These are phyloP conservation scores for Caenorhabditis brenneri DNA, from an alignment of 1,140 invertebrate genomes.

Conservation along the genomic window DNA sequence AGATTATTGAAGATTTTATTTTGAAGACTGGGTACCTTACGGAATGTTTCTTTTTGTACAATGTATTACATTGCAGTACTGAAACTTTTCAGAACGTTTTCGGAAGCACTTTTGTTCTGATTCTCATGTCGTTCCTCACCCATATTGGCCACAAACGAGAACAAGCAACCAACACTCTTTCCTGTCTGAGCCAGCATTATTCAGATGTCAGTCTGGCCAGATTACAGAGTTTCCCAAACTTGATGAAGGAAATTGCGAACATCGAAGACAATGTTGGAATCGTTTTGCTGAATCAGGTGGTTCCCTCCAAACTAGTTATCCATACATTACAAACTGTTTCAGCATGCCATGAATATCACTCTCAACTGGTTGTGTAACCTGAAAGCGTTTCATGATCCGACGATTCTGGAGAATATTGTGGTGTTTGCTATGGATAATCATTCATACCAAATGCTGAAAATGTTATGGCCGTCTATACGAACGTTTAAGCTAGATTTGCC, in stretches of 20 bases:
- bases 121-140: conserved; percentile 22
- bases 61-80: too few relatives aligned
- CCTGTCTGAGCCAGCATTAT: conserved; percentile 16
- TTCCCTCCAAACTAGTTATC: not conserved
- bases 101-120: conserved; percentile 11
- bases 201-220: conserved; percentile 19
- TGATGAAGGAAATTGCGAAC: not conserved
- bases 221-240: conserved; percentile 15
- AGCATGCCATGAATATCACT: conserved; percentile 38
- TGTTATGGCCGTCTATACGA: not conserved
- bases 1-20: not conserved
- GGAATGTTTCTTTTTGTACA: too few relatives aligned
- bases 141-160: conserved; percentile 29
- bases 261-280: conserved; percentile 37
- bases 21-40: too few relatives aligned
- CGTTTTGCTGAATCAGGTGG: conserved; percentile 35
- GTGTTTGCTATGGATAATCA: conserved; percentile 20
- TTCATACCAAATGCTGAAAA: not conserved
- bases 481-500: conserved; percentile 1
- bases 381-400: conserved; percentile 30
- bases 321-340: not conserved
- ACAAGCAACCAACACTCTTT: not conserved
- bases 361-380: conserved; percentile 35
- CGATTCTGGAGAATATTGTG: conserved; percentile 8
- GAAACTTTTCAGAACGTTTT: conserved; percentile 20